Percentiles rank a stretch among this genome's conserved stretches.
Conservation (phyloP, 2,113 vertebrate species). For the Elanoides forficatus region DNA sequence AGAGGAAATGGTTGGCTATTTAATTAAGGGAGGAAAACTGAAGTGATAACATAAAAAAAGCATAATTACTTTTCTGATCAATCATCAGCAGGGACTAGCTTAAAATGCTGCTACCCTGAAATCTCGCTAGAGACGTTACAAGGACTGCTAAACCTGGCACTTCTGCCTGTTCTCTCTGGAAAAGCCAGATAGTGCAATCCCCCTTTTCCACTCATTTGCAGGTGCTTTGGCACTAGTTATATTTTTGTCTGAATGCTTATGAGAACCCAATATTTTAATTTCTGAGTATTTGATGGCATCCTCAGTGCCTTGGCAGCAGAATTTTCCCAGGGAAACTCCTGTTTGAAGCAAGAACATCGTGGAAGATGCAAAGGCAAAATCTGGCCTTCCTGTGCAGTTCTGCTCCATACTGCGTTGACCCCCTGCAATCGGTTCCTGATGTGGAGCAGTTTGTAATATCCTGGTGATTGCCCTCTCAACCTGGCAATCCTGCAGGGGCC, state of each 20-base stretch:
- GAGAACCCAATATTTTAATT: neutral
- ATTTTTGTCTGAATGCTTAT: neutral
- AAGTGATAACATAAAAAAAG: neutral
- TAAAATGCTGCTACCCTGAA: neutral
- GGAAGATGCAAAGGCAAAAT: neutral
- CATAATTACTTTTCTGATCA: slow-evolving; percentile 1
- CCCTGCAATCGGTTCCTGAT: neutral
- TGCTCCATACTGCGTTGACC: rapidly evolving
- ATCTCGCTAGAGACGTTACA: neutral
- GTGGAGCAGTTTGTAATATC: neutral
- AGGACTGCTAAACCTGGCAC: neutral
- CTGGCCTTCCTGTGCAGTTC: neutral
- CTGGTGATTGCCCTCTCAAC: neutral
- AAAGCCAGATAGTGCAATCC: neutral
- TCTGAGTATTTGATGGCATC: neutral
- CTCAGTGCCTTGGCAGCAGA: neutral
- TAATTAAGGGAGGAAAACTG: slow-evolving; percentile 23
- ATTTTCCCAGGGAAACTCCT: neutral
- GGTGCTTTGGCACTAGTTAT: neutral
- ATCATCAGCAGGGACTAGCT: neutral
- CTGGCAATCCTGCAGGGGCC: neutral
- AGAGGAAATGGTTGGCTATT: neutral
- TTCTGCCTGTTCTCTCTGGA: neutral
- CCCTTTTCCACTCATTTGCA: neutral
- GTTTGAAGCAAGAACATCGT: rapidly evolving